These are phyloP conservation scores for Tretioscincus oriximinensis DNA, from an alignment of 2,113 vertebrate genomes.

Conservation along the genomic window DNA sequence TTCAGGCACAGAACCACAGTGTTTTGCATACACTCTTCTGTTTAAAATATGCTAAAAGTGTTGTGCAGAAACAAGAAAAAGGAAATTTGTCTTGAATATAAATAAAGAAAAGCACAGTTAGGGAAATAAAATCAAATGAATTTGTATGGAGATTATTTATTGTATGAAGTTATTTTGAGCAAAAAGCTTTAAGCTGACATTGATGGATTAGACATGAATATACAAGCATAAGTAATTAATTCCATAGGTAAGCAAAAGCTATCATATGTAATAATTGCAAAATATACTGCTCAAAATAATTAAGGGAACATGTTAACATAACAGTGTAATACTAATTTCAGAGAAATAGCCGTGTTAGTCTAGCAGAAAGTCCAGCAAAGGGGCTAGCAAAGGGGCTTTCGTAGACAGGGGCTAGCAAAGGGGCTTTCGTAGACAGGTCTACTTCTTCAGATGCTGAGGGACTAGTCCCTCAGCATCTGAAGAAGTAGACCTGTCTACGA, in stretches of 20 bases:
- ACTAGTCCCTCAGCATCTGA: too few species aligned
- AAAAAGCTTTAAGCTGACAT: constrained; percentile 8
- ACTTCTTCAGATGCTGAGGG: too few species aligned
- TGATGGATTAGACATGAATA: constrained; percentile 11
- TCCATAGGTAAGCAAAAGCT: background rate
- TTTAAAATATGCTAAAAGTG: constrained; percentile 19
- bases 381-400: too few species aligned
- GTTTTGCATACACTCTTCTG: constrained; percentile 4
- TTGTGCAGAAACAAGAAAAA: background rate
- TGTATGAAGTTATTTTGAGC: background rate
- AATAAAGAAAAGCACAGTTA: background rate
- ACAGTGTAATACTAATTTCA: too few species aligned
- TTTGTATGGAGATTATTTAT: constrained; percentile 19
- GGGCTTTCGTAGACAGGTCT: too few species aligned
- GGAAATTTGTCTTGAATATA: background rate
- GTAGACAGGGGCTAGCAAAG: too few species aligned
- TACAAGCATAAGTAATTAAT: constrained; percentile 9
- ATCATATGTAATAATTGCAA: background rate
- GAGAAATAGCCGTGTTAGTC: too few species aligned
- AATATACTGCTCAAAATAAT: background rate
- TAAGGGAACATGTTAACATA: background rate
- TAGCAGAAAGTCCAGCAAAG: too few species aligned
- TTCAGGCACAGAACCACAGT: constrained; percentile 53
- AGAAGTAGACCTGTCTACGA: too few species aligned
- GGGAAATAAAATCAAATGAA: background rate